Percentiles rank a stretch among this genome's conserved stretches.
Conservation (phyloP, 2,888 invertebrate genomes). For the Folsomia candida region DNA sequence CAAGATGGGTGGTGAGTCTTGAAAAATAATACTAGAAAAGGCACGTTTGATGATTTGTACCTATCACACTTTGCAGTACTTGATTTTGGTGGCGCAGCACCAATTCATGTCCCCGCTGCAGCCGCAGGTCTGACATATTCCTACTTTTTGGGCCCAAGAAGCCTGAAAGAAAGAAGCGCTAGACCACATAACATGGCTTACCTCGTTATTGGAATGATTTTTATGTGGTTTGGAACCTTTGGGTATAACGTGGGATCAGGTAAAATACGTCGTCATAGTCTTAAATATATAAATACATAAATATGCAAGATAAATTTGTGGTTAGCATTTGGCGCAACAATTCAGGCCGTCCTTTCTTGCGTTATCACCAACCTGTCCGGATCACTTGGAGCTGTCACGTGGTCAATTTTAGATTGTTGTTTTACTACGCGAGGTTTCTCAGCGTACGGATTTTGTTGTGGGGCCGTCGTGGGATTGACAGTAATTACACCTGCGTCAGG, state of each 20-base stretch:
- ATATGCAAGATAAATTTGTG: background rate
- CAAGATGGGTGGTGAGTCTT: background rate
- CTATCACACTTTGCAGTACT: slow-evolving; percentile 13
- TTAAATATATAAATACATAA: background rate
- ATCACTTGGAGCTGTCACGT: slow-evolving; percentile 16
- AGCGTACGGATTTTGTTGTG: slow-evolving; percentile 42
- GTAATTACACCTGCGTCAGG: slow-evolving; percentile 41
- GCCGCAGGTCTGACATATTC: slow-evolving; percentile 23
- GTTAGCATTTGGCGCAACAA: slow-evolving; percentile 10
- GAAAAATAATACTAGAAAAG: too few species aligned
- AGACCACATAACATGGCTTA: slow-evolving; percentile 25
- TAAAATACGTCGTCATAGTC: background rate
- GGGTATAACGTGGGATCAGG: slow-evolving; percentile 26
- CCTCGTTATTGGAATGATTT: slow-evolving; percentile 13
- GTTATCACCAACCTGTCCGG: slow-evolving; percentile 16
- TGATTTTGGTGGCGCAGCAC: slow-evolving; percentile 25
- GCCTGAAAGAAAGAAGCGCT: background rate
- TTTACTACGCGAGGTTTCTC: slow-evolving; percentile 33
- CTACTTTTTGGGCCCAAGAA: slow-evolving; percentile 14
- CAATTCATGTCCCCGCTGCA: slow-evolving; percentile 23
- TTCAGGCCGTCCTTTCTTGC: slow-evolving; percentile 10
- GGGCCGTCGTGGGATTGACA: slow-evolving; percentile 41
- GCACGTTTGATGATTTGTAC: too few species aligned
- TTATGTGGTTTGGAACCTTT: slow-evolving; percentile 25
- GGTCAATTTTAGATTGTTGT: slow-evolving; percentile 38